Conservation (phyloP, 2,113 vertebrate species). For the Phrynocephalus versicolor region DNA sequence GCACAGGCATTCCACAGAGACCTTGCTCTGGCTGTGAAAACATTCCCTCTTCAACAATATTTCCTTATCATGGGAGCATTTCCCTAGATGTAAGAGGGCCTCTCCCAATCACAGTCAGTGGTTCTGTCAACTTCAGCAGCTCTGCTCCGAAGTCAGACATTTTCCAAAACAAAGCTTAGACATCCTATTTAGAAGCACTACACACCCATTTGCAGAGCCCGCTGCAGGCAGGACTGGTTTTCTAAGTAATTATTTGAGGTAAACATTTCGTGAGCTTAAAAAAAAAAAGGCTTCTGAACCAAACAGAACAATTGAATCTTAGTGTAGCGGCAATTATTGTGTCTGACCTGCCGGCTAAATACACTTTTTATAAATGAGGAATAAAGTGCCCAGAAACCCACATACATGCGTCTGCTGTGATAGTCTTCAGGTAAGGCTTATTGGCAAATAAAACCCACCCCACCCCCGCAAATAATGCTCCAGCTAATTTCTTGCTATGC, state of each 20-base stretch:
- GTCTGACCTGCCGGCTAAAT: conserved; percentile 56
- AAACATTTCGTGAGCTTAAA: conserved; percentile 63
- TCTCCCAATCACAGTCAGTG: neutral
- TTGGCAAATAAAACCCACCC: conserved; percentile 61
- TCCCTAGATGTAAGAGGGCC: neutral
- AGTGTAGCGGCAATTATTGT: conserved; percentile 67
- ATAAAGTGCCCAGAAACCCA: conserved; percentile 76
- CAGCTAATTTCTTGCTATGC: conserved; percentile 80
- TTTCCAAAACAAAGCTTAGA: conserved; percentile 6
- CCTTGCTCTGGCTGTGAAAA: conserved; percentile 70
- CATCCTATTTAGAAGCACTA: conserved; percentile 56
- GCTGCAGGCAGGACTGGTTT: conserved; percentile 40
- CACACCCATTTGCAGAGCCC: conserved; percentile 49
- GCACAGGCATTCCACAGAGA: conserved; percentile 57
- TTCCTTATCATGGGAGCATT: conserved; percentile 68
- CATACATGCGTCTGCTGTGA: conserved; percentile 70
- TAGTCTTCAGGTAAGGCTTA: conserved; percentile 82
- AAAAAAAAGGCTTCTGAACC: conserved; percentile 34
- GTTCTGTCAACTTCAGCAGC: neutral
- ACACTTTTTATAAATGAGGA: conserved; percentile 61
- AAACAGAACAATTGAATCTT: conserved; percentile 65
- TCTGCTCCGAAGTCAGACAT: neutral
- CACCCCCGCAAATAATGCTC: conserved; percentile 53
- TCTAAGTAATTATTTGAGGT: conserved; percentile 70
- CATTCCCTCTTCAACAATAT: conserved; percentile 66